phyloP scores from a whole-genome alignment of 2,888 invertebrate species.

The Pasiphila rectangulata region DNA sequence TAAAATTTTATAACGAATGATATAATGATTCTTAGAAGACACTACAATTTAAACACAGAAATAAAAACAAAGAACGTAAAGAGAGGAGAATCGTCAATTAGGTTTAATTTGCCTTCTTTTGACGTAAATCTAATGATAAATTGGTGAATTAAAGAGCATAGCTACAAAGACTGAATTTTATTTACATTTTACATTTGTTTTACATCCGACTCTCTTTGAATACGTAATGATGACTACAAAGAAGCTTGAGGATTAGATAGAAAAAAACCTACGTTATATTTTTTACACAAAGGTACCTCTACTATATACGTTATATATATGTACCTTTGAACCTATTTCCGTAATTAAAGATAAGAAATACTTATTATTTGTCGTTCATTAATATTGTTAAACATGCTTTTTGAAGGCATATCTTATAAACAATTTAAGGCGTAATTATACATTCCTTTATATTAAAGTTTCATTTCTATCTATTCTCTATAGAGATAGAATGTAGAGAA shows the following conservation, averaged over 20 bases:
- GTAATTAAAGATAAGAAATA: too few species aligned
- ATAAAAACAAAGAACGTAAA: slow-evolving; percentile 19
- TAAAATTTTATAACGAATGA: too few species aligned
- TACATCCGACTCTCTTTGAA: slow-evolving; percentile 30
- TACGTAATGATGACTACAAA: slow-evolving; percentile 30
- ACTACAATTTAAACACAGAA: slow-evolving; percentile 2
- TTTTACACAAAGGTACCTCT: too few species aligned
- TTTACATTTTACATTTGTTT: slow-evolving; percentile 30
- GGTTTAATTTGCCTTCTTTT: slow-evolving; percentile 33
- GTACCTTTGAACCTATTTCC: too few species aligned
- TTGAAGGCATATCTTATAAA: too few species aligned
- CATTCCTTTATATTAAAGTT: too few species aligned
- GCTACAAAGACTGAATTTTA: slow-evolving; percentile 32
- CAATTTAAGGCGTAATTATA: too few species aligned
- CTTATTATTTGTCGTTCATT: too few species aligned
- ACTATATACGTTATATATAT: too few species aligned
- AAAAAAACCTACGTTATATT: slow-evolving; percentile 19
- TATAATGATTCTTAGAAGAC: not conserved
- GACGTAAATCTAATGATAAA: slow-evolving; percentile 35
- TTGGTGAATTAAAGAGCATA: slow-evolving; percentile 32
- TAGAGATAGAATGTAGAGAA: too few species aligned
- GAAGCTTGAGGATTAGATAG: slow-evolving; percentile 27
- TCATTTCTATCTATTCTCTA: too few species aligned
- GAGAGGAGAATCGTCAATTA: slow-evolving; percentile 29
- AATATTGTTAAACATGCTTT: too few species aligned